These are phyloP conservation scores for Tridacna crocea DNA, from an alignment of 2,888 invertebrate genomes.

Conservation along the genomic window DNA sequence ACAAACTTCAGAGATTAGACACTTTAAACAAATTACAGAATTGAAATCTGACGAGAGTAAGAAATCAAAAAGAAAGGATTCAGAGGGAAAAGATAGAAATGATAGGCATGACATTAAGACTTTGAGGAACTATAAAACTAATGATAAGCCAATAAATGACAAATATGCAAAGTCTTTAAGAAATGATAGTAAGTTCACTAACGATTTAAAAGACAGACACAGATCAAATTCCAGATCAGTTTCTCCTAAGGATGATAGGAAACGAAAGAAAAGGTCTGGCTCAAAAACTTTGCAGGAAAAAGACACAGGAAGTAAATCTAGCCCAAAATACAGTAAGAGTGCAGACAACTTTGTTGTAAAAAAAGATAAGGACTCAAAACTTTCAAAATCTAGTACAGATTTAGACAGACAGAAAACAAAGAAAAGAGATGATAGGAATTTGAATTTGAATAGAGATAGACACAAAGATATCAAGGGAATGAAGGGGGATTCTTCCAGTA, in stretches of 20 bases:
- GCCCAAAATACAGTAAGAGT: constrained; percentile 28
- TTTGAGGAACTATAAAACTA: not conserved
- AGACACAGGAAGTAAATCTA: constrained; percentile 1
- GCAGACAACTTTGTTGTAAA: not conserved
- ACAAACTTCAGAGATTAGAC: constrained; percentile 8
- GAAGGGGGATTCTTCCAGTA: not conserved
- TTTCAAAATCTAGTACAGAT: constrained; percentile 6
- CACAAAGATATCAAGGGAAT: not conserved
- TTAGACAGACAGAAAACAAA: constrained; percentile 3
- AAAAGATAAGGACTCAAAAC: constrained; percentile 5
- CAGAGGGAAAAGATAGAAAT: not conserved
- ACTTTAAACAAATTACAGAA: constrained; percentile 34
- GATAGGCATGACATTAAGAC: not conserved
- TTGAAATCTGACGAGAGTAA: constrained; percentile 28
- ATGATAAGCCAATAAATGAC: not conserved
- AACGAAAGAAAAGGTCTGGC: constrained; percentile 6
- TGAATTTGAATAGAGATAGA: not conserved
- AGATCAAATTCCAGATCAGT: constrained; percentile 10
- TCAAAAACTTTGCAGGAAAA: constrained; percentile 10
- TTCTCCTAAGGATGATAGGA: constrained; percentile 13
- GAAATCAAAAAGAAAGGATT: constrained; percentile 7
- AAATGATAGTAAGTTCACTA: not conserved
- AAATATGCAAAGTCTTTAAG: not conserved
- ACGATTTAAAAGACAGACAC: constrained; percentile 15
- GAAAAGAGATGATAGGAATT: constrained; percentile 19